Evolutionary conservation across 92 coral and sea anemone genomes (phyloP).

Genomic region (Desmophyllum pertusum): DNA sequence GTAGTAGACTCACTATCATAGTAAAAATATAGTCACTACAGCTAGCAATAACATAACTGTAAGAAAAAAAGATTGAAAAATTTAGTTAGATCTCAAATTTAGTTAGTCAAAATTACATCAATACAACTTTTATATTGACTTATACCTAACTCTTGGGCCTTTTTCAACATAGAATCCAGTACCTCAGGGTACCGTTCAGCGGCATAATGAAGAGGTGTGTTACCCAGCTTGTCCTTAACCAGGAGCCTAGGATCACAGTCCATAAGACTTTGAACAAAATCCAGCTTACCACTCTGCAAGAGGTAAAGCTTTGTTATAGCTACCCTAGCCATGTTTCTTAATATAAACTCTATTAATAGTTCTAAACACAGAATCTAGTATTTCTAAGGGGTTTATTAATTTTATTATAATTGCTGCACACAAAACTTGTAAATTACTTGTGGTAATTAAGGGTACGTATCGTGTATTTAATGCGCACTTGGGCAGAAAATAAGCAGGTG

Average conservation of each 20-base stretch:
- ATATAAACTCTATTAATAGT: too few relatives aligned
- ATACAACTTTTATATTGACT: too few relatives aligned
- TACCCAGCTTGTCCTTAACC: constrained; percentile 87
- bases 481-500: neutral
- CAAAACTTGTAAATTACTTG: neutral
- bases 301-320: neutral
- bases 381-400: too few relatives aligned
- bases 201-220: constrained; percentile 97
- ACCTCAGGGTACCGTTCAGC: constrained; percentile 95
- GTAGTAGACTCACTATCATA: too few relatives aligned
- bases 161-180: constrained; percentile 72
- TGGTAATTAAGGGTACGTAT: neutral
- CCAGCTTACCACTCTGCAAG: constrained; percentile 76
- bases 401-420: neutral
- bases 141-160: constrained; percentile 71
- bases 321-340: too few relatives aligned
- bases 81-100: too few relatives aligned
- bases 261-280: constrained; percentile 66
- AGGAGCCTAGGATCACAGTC: constrained; percentile 70
- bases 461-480: too few relatives aligned
- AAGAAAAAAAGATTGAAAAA: too few relatives aligned
- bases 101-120: too few relatives aligned
- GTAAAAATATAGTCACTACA: too few relatives aligned
- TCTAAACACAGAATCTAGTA: too few relatives aligned
- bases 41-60: too few relatives aligned